Evolutionary conservation across 2,113 vertebrate species (phyloP).

Genomic region (Xyrauchen texanus): DNA sequence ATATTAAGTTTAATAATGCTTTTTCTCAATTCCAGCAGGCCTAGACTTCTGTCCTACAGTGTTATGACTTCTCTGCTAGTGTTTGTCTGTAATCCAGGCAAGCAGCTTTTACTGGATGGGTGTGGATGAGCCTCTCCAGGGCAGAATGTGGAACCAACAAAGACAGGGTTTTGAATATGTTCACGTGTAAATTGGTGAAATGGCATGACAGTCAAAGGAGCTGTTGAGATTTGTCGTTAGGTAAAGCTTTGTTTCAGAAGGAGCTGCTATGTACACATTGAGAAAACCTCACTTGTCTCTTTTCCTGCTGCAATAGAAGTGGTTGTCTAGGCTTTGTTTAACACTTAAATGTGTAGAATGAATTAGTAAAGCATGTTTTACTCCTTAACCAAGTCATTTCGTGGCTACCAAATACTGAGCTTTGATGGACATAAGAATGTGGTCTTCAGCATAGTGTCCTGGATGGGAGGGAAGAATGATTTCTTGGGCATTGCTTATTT

Average conservation of each 20-base stretch:
- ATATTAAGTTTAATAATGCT: no score
- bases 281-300: background rate
- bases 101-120: conserved; percentile 54
- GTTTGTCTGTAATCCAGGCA: conserved; percentile 15
- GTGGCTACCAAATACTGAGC: conserved; percentile 80
- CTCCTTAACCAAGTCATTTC: conserved; percentile 62
- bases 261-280: background rate
- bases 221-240: background rate
- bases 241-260: background rate
- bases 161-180: conserved; percentile 27
- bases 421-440: conserved; percentile 82
- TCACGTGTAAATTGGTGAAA: background rate
- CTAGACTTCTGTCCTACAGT: background rate
- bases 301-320: background rate
- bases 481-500: conserved; percentile 89
- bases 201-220: conserved; percentile 21
- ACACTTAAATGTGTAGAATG: no score
- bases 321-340: background rate
- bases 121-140: conserved; percentile 41
- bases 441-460: conserved; percentile 86
- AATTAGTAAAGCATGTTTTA: background rate
- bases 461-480: conserved; percentile 91
- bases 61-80: background rate
- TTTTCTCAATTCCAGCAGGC: background rate
- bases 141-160: background rate